phyloP scores from a whole-genome alignment of 2,113 vertebrate species.

The Callorhinus ursinus region DNA sequence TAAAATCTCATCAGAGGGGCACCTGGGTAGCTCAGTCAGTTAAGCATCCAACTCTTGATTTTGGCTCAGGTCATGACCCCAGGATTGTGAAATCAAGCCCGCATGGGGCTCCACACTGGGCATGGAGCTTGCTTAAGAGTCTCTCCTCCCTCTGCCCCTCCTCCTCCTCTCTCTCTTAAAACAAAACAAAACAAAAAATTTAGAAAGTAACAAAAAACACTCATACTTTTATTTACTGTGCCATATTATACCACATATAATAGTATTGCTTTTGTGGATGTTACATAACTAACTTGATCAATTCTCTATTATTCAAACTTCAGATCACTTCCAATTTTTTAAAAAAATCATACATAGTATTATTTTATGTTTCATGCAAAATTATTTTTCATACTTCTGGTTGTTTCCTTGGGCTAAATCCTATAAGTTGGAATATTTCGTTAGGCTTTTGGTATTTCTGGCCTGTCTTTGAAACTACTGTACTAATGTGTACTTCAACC shows the following conservation, averaged over 20 bases:
- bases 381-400: neutral
- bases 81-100: neutral
- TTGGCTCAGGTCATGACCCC: neutral
- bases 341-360: neutral
- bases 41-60: neutral
- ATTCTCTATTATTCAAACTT: neutral
- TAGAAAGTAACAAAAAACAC: neutral
- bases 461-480: neutral
- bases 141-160: neutral
- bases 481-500: neutral
- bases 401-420: neutral
- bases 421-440: neutral
- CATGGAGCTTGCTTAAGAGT: neutral
- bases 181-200: neutral
- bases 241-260: neutral
- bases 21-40: neutral
- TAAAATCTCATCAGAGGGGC: neutral
- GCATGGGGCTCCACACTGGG: neutral
- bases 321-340: neutral
- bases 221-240: neutral
- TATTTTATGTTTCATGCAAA: neutral
- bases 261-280: neutral
- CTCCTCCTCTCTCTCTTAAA: no score
- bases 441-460: neutral
- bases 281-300: neutral